Evolutionary conservation across 2,797 vertebrate genomes (phyloP).

Genomic region (Cercopithecus neglectus): DNA sequence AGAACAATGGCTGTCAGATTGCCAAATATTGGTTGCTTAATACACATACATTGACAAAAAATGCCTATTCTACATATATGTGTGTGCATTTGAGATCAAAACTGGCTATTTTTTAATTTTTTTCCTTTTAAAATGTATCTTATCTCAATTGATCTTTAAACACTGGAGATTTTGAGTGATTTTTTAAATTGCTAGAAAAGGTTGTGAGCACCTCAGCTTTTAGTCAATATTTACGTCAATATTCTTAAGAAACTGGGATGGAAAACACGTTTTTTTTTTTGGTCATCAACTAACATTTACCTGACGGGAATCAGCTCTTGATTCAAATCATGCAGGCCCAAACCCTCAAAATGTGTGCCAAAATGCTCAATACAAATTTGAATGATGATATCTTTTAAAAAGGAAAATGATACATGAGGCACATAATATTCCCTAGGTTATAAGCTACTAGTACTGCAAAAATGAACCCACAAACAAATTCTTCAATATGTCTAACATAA

Average conservation of each 20-base stretch:
- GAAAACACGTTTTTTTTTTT: background rate
- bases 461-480: background rate
- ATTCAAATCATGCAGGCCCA: background rate
- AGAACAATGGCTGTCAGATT: background rate
- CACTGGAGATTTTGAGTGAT: background rate
- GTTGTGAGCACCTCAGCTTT: background rate
- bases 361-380: background rate
- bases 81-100: background rate
- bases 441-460: background rate
- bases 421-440: background rate
- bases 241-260: background rate
- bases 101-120: background rate
- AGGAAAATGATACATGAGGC: background rate
- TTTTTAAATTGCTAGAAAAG: background rate
- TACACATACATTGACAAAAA: background rate
- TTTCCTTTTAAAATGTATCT: background rate
- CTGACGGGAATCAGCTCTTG: background rate
- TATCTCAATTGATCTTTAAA: background rate
- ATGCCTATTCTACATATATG: background rate
- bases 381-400: background rate
- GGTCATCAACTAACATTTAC: background rate
- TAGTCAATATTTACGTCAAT: slow-evolving; percentile 20
- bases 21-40: background rate
- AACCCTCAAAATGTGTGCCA: background rate
- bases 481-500: background rate